Evolutionary conservation across 2,797 vertebrate genomes (phyloP).

Genomic region (Melanotaenia pygmaea): DNA sequence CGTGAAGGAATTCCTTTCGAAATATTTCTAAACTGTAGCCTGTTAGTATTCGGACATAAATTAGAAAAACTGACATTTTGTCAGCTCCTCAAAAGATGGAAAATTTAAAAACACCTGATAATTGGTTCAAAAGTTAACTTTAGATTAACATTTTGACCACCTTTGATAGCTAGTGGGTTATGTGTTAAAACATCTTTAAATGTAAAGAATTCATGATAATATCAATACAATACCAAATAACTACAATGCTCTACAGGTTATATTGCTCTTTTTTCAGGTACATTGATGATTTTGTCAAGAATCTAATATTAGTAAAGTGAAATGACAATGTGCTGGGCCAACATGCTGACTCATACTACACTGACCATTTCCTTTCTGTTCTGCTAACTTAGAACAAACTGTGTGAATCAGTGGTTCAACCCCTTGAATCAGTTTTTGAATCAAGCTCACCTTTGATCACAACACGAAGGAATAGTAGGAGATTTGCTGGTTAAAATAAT

Average conservation of each 20-base stretch:
- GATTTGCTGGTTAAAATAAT: too few relatives aligned
- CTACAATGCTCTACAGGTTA: background rate
- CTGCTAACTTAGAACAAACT: background rate
- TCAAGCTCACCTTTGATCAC: too few relatives aligned
- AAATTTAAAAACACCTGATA: constrained; percentile 4
- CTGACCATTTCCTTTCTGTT: background rate
- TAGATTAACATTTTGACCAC: background rate
- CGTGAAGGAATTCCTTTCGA: constrained; percentile 29
- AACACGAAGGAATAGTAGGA: too few relatives aligned
- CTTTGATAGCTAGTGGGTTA: constrained; percentile 2
- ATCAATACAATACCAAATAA: constrained; percentile 12
- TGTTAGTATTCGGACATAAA: constrained; percentile 13
- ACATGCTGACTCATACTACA: background rate
- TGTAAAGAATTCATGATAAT: constrained; percentile 8
- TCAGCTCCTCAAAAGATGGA: constrained; percentile 37
- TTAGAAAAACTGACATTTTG: constrained; percentile 35
- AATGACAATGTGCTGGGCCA: constrained; percentile 6
- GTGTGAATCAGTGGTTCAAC: too few relatives aligned
- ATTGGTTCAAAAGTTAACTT: background rate
- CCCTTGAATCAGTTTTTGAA: too few relatives aligned
- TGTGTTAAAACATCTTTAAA: constrained; percentile 6
- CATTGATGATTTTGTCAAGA: constrained; percentile 15
- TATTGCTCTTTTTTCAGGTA: background rate
- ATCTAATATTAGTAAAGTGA: constrained; percentile 13
- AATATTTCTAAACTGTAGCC: constrained; percentile 26